phyloP scores from a whole-genome alignment of 2,113 vertebrate genomes.

The Odobenus rosmarus region DNA sequence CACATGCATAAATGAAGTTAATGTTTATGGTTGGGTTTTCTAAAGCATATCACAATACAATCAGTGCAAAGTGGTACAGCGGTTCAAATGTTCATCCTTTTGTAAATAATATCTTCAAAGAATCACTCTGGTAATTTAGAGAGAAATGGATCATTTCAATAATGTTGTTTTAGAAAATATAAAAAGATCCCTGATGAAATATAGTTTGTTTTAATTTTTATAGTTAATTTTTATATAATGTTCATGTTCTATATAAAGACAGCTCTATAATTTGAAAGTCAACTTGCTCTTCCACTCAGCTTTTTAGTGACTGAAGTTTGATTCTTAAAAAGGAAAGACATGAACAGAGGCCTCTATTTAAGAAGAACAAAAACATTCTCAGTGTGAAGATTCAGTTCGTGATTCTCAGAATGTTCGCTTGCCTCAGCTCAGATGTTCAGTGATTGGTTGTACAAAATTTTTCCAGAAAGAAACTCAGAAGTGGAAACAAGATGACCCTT shows the following conservation, averaged over 20 bases:
- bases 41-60: background rate
- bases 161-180: background rate
- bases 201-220: constrained; percentile 10
- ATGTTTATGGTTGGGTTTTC: background rate
- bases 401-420: background rate
- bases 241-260: background rate
- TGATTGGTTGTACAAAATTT: background rate
- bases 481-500: background rate
- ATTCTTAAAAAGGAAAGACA: background rate
- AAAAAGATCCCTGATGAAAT: background rate
- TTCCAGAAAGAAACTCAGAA: background rate
- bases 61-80: background rate
- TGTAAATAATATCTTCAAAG: background rate
- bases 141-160: background rate
- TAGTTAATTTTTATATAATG: background rate
- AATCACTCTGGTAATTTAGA: background rate
- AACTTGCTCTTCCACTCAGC: background rate
- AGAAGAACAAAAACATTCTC: background rate
- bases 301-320: background rate
- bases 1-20: background rate
- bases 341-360: background rate
- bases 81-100: background rate
- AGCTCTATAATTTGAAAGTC: background rate
- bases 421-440: background rate
- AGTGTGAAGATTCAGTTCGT: background rate